Evolutionary conservation across 2,888 invertebrate species (phyloP).

Genomic region (Cephus pygmeus): DNA sequence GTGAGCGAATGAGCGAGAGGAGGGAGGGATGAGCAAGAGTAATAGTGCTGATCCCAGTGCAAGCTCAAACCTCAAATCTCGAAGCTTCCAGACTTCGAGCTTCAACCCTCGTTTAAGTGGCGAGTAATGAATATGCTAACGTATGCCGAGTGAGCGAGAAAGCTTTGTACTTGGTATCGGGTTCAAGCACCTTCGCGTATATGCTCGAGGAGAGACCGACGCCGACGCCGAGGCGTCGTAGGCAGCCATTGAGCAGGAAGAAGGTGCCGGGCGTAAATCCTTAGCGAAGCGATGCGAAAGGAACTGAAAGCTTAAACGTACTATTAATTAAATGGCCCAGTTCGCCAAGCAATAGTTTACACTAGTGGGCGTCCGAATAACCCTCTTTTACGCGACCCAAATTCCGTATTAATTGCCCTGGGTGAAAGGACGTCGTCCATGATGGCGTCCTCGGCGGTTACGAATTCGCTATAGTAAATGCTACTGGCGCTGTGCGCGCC

Average conservation of each 20-base stretch:
- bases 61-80: constrained; percentile 30
- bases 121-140: constrained; percentile 63
- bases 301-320: too few species aligned
- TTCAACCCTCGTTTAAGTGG: constrained; percentile 50
- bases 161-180: constrained; percentile 56
- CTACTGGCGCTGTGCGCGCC: neutral
- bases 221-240: neutral
- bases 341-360: too few species aligned
- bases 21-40: constrained; percentile 18
- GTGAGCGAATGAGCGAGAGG: constrained; percentile 3
- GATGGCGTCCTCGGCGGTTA: too few species aligned
- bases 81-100: constrained; percentile 28
- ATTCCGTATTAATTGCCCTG: too few species aligned
- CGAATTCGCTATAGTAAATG: too few species aligned
- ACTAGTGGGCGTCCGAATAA: too few species aligned
- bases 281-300: neutral
- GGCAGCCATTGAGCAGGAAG: neutral
- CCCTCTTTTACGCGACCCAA: too few species aligned
- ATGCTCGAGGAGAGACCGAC: constrained; percentile 11
- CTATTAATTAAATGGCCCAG: too few species aligned
- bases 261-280: neutral
- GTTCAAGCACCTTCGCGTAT: constrained; percentile 48
- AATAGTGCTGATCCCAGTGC: constrained; percentile 53
- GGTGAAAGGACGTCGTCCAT: too few species aligned
- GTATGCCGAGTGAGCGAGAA: constrained; percentile 56